Percentiles rank a stretch among this genome's conserved stretches.
phyloP scores from a whole-genome alignment of 2,888 invertebrate species.

The Cantharis rustica region DNA sequence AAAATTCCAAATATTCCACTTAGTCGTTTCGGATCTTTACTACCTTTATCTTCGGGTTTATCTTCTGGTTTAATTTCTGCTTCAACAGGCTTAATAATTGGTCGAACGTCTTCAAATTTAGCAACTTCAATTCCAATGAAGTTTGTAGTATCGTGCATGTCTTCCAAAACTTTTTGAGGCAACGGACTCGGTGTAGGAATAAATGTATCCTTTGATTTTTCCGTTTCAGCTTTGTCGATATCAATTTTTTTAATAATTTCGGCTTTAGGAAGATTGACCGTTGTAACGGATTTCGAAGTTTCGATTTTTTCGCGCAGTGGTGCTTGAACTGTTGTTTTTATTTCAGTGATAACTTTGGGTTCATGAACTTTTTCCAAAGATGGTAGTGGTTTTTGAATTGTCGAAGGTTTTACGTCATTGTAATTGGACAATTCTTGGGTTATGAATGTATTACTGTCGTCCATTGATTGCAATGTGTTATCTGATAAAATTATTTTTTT shows the following conservation, averaged over 20 bases:
- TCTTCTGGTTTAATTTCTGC: neutral
- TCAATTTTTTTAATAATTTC: neutral
- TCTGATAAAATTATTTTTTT: conserved; percentile 16
- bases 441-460: conserved; percentile 34
- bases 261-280: neutral
- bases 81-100: neutral
- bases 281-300: neutral
- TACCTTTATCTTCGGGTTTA: neutral
- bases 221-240: neutral
- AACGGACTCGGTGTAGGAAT: conserved; percentile 1
- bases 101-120: conserved; percentile 31
- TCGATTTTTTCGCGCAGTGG: conserved; percentile 26
- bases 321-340: conserved; percentile 10
- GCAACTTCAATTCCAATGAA: conserved; percentile 35
- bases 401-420: conserved; percentile 29
- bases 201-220: neutral
- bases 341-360: neutral
- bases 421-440: conserved; percentile 32
- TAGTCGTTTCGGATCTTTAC: neutral
- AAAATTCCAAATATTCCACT: conserved; percentile 4
- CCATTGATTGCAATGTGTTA: conserved; percentile 29
- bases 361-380: neutral
- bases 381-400: neutral
- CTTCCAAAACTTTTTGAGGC: conserved; percentile 25
- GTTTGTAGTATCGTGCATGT: conserved; percentile 34